Percentiles rank a stretch among this genome's conserved stretches.
Conservation (phyloP, 2,888 invertebrate genomes). For the Eristalis arbustorum region DNA sequence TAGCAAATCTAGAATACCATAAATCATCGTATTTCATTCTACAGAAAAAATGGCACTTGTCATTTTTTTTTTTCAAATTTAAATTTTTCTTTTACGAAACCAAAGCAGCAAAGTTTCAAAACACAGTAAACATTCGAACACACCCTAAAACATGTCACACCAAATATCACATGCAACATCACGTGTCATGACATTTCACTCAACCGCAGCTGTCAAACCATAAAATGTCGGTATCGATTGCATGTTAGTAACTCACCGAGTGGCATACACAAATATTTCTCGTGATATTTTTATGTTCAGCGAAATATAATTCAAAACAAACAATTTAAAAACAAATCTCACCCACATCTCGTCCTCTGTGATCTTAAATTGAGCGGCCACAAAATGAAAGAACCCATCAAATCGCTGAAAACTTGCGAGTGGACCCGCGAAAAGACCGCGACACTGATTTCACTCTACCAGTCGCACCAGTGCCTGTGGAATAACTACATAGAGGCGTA, state of each 20-base stretch:
- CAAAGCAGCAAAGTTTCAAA: neutral
- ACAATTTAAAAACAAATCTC: constrained; percentile 12
- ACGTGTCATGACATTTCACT: constrained; percentile 32
- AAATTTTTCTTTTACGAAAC: neutral
- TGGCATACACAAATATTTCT: constrained; percentile 52
- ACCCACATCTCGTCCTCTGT: neutral
- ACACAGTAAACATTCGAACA: constrained; percentile 12
- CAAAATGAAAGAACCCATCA: constrained; percentile 44
- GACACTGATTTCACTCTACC: constrained; percentile 76
- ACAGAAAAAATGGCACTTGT: too few species aligned
- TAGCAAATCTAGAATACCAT: too few species aligned
- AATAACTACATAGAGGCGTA: constrained; percentile 77
- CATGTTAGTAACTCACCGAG: constrained; percentile 45
- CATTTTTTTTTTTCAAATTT: neutral
- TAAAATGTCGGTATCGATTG: constrained; percentile 37
- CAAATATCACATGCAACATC: neutral
- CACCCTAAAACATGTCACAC: constrained; percentile 14
- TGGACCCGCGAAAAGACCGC: constrained; percentile 78
- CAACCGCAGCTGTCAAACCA: constrained; percentile 41
- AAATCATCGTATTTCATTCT: neutral
- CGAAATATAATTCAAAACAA: constrained; percentile 54
- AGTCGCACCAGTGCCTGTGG: constrained; percentile 78
- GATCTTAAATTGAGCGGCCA: neutral
- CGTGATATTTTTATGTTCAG: constrained; percentile 64
- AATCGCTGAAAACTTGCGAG: constrained; percentile 37